Conservation (phyloP, 2,888 invertebrate species). For the Drosophila macrospina region DNA sequence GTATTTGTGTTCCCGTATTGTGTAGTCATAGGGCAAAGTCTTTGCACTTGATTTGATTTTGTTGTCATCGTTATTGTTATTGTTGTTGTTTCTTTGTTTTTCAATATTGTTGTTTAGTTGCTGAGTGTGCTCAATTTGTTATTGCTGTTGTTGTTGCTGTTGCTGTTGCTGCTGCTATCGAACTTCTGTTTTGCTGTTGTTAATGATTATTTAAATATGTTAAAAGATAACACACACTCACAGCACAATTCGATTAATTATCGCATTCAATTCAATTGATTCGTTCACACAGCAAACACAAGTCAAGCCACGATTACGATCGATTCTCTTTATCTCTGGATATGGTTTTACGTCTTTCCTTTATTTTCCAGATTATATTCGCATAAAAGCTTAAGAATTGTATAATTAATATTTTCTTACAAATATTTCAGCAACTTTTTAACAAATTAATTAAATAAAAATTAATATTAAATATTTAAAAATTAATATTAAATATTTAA, state of each 20-base stretch:
- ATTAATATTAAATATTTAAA: too few species aligned
- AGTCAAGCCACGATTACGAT: neutral
- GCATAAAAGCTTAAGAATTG: too few species aligned
- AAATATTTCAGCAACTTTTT: too few species aligned
- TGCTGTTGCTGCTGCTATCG: slow-evolving; percentile 45
- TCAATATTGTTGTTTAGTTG: slow-evolving; percentile 48
- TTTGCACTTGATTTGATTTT: slow-evolving; percentile 63
- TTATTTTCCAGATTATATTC: neutral
- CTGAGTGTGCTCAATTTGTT: slow-evolving; percentile 43
- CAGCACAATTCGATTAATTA: slow-evolving; percentile 15
- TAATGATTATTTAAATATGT: slow-evolving; percentile 66
- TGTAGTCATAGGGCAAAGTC: slow-evolving; percentile 82
- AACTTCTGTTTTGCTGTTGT: slow-evolving; percentile 61
- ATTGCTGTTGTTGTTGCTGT: neutral
- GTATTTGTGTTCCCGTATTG: slow-evolving; percentile 15
- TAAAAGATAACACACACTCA: slow-evolving; percentile 53
- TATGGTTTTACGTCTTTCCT: neutral
- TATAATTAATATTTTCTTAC: too few species aligned
- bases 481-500: too few species aligned
- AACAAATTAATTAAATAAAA: too few species aligned
- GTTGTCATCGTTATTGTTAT: slow-evolving; percentile 60
- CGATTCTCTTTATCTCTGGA: neutral
- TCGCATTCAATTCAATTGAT: slow-evolving; percentile 21
- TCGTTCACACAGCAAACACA: slow-evolving; percentile 2
- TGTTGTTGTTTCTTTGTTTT: slow-evolving; percentile 24